Conservation (phyloP, 2,797 vertebrate genomes). For the Crax fasciolata region DNA sequence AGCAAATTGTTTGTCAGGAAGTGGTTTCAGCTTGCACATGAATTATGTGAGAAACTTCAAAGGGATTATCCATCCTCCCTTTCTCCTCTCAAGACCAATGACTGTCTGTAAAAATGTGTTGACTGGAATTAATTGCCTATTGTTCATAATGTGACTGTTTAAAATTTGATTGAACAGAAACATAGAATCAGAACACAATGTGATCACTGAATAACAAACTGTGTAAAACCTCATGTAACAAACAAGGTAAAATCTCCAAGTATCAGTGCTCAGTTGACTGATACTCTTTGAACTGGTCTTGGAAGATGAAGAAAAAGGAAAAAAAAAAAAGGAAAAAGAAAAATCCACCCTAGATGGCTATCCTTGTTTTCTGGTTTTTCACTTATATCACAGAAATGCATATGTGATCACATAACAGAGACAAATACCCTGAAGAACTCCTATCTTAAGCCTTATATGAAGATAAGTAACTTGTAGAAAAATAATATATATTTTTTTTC, state of each 20-base stretch:
- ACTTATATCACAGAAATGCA: background rate
- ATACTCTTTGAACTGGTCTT: background rate
- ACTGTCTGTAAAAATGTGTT: constrained; percentile 1
- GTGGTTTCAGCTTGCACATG: constrained; percentile 3
- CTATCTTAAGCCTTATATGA: background rate
- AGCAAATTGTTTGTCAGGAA: constrained; percentile 29
- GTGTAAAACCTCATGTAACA: background rate
- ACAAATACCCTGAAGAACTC: background rate
- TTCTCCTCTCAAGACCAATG: constrained; percentile 20
- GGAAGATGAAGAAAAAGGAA: background rate
- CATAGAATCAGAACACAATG: background rate
- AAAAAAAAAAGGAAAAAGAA: background rate
- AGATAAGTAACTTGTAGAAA: background rate
- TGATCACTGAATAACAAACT: background rate
- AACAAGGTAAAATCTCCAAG: background rate
- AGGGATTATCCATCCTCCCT: constrained; percentile 1
- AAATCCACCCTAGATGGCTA: background rate
- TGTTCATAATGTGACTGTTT: background rate
- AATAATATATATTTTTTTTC: background rate
- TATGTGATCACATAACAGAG: background rate
- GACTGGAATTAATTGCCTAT: background rate
- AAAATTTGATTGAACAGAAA: background rate
- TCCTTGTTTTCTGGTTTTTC: background rate
- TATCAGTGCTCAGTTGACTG: background rate
- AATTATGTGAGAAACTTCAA: constrained; percentile 28